These are phyloP conservation scores for Scopus umbretta DNA, from an alignment of 2,113 vertebrate genomes.

Conservation along the genomic window DNA sequence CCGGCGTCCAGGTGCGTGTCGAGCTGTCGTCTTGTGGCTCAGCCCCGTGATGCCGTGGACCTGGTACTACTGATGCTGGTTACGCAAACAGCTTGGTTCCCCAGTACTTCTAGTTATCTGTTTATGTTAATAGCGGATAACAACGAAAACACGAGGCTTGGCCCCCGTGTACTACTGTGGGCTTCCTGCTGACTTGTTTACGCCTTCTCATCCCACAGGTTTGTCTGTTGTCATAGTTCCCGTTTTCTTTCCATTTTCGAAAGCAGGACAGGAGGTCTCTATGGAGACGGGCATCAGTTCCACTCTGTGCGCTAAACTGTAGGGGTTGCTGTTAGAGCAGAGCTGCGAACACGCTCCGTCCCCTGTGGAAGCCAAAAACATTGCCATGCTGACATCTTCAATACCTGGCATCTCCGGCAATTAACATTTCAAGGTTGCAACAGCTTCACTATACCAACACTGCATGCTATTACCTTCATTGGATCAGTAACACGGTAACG, in stretches of 20 bases:
- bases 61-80: not conserved
- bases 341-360: not conserved
- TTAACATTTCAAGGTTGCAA: not conserved
- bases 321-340: slow-evolving; percentile 58
- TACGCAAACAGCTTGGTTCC: not conserved
- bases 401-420: not conserved
- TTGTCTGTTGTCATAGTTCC: slow-evolving; percentile 54
- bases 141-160: slow-evolving; percentile 11
- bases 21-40: not conserved
- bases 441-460: not conserved
- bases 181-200: slow-evolving; percentile 44
- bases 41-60: fast-evolving
- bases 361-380: not conserved
- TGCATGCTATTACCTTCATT: not conserved
- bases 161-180: not conserved
- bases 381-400: not conserved
- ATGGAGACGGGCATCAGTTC: slow-evolving; percentile 59
- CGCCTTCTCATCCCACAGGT: slow-evolving; percentile 29
- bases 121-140: slow-evolving; percentile 11
- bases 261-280: slow-evolving; percentile 55
- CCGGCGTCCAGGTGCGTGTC: fast-evolving
- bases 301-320: slow-evolving; percentile 9
- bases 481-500: not conserved
- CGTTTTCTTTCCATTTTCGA: not conserved
- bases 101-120: not conserved